These are phyloP conservation scores for Drosophila tanythrix DNA, from an alignment of 2,888 invertebrate genomes.

Conservation along the genomic window DNA sequence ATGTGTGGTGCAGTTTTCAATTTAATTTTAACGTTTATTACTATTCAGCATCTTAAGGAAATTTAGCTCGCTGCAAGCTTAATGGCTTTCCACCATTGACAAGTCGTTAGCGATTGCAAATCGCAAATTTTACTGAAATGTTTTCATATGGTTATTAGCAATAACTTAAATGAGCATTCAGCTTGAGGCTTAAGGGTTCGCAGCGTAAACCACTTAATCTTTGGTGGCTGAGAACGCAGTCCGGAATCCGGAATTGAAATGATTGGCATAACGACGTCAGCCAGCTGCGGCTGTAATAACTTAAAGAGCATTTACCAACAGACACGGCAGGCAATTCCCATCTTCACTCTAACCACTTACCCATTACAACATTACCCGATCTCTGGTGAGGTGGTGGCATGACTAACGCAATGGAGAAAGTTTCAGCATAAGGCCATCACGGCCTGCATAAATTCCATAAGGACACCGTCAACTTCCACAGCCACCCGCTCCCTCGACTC, in stretches of 20 bases:
- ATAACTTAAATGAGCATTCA: slow-evolving; percentile 32
- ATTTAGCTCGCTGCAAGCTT: slow-evolving; percentile 13
- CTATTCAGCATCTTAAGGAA: slow-evolving; percentile 5
- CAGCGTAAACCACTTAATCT: slow-evolving; percentile 25
- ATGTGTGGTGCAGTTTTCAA: slow-evolving; percentile 4
- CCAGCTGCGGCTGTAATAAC: slow-evolving; percentile 58
- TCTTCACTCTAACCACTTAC: slow-evolving; percentile 27
- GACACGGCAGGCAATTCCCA: slow-evolving; percentile 30
- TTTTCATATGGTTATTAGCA: slow-evolving; percentile 34
- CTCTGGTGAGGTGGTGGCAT: slow-evolving; percentile 27
- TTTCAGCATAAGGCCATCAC: slow-evolving; percentile 53
- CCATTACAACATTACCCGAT: slow-evolving; percentile 37
- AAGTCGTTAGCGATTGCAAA: background rate
- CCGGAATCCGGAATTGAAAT: slow-evolving; percentile 46
- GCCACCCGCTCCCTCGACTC: background rate
- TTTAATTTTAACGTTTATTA: slow-evolving; percentile 18
- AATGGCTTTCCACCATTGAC: slow-evolving; percentile 12
- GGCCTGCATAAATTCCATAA: slow-evolving; percentile 69
- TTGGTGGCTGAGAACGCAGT: slow-evolving; percentile 23
- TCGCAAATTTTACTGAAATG: slow-evolving; percentile 20
- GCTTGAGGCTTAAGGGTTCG: slow-evolving; percentile 5
- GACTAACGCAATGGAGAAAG: slow-evolving; percentile 58
- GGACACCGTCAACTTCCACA: slow-evolving; percentile 47
- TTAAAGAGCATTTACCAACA: slow-evolving; percentile 60
- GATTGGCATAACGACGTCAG: slow-evolving; percentile 64